Percentiles rank a stretch among this genome's conserved stretches.
Conservation (phyloP, 1,140 invertebrate species). For the Panagrolaimus sp. region DNA sequence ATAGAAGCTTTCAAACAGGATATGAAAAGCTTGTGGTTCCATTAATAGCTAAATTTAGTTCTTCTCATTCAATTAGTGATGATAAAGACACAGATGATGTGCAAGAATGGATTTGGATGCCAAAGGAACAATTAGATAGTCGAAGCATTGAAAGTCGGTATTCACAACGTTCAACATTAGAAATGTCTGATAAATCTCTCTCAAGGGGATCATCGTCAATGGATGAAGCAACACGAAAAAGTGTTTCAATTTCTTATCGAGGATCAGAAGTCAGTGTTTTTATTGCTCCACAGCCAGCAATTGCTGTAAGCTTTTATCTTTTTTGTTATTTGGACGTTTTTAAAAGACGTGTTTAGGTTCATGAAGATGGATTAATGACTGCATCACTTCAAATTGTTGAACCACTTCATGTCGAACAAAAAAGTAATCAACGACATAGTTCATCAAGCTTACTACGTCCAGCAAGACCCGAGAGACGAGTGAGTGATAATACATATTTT, state of each 20-base stretch:
- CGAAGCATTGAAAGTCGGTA: conserved; percentile 24
- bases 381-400: background rate
- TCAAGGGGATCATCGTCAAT: background rate
- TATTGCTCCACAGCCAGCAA: conserved; percentile 23
- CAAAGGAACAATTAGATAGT: conserved; percentile 23
- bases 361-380: background rate
- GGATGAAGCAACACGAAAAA: conserved; percentile 19
- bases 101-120: conserved; percentile 27
- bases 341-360: background rate
- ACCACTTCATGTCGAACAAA: background rate
- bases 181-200: conserved; percentile 13
- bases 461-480: background rate
- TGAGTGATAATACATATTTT: background rate
- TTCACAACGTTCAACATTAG: conserved; percentile 28
- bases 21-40: conserved; percentile 29
- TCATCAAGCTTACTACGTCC: background rate
- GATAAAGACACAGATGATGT: conserved; percentile 15
- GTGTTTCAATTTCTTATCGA: conserved; percentile 27
- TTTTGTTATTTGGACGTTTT: background rate
- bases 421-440: background rate
- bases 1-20: conserved; percentile 20
- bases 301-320: conserved; percentile 18
- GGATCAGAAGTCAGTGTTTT: conserved; percentile 29
- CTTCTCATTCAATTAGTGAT: conserved; percentile 14
- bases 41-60: conserved; percentile 24